phyloP scores from a whole-genome alignment of 2,888 invertebrate genomes.

The Galerucella calmariensis region DNA sequence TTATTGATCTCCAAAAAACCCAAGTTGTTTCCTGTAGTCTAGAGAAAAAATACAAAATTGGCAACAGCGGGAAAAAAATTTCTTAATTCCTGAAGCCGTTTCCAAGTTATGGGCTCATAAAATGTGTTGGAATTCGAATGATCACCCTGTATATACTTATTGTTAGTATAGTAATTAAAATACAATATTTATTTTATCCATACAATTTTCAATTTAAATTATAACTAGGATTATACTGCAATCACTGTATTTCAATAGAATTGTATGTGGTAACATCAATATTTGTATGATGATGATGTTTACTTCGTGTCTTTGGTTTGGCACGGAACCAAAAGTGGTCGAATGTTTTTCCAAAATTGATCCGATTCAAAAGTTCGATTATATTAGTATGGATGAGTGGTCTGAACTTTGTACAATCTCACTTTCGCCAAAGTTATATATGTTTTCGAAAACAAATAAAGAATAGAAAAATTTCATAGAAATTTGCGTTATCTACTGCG shows the following conservation, averaged over 20 bases:
- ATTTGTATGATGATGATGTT: slow-evolving; percentile 21
- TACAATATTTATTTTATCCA: not conserved
- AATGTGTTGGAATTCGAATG: no score
- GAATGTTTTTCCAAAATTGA: slow-evolving; percentile 20
- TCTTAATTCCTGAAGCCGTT: no score
- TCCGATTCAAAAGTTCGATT: not conserved
- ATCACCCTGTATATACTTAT: no score
- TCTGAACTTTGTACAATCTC: not conserved
- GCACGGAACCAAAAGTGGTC: slow-evolving; percentile 21
- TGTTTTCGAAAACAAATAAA: no score
- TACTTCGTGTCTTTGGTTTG: slow-evolving; percentile 23
- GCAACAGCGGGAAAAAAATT: no score
- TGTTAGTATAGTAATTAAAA: not conserved
- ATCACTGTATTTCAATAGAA: not conserved
- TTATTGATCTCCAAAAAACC: no score
- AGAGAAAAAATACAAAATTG: no score
- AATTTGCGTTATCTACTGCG: no score
- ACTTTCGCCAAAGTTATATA: not conserved
- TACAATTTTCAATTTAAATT: not conserved
- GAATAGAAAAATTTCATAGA: no score
- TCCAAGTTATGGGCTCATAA: no score
- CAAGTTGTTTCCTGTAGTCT: no score
- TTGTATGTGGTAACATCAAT: slow-evolving; percentile 18
- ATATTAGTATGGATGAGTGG: not conserved
- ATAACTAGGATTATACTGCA: not conserved